Percentiles rank a stretch among this genome's conserved stretches.
phyloP scores from a whole-genome alignment of 2,888 invertebrate genomes.

The Augochlorella aurata region DNA sequence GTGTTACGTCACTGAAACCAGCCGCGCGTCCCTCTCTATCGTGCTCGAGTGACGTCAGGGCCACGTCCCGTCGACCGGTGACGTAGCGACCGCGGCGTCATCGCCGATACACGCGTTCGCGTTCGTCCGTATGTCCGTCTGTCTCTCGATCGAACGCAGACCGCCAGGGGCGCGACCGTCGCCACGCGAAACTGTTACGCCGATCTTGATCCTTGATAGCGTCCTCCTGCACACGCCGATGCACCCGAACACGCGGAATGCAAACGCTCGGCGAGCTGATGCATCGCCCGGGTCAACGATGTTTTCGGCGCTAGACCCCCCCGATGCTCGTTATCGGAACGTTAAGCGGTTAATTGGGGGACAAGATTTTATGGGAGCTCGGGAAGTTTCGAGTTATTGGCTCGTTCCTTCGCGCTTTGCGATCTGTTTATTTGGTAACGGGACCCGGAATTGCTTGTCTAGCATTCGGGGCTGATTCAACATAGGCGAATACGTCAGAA shows the following conservation, averaged over 20 bases:
- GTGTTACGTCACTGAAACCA: constrained; percentile 59
- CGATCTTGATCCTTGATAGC: constrained; percentile 46
- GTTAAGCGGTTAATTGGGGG: no score
- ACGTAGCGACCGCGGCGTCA: constrained; percentile 65
- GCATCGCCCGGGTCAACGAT: neutral
- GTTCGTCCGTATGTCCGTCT: neutral
- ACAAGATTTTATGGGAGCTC: neutral
- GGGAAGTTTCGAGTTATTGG: neutral
- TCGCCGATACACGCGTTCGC: constrained; percentile 48
- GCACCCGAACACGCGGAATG: constrained; percentile 27
- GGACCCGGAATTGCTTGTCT: no score
- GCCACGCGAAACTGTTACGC: constrained; percentile 46
- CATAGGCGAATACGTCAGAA: no score
- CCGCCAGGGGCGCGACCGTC: constrained; percentile 58
- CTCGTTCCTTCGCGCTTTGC: no score
- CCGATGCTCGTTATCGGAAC: neutral
- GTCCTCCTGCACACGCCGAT: constrained; percentile 5
- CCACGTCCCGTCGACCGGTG: constrained; percentile 53
- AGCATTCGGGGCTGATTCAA: no score
- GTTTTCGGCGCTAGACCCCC: neutral
- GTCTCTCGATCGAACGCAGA: constrained; percentile 54
- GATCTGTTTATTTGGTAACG: no score
- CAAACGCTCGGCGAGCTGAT: neutral
- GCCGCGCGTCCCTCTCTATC: constrained; percentile 47
- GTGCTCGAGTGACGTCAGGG: constrained; percentile 60